These are phyloP conservation scores for Pseudomugil gertrudae DNA, from an alignment of 2,797 vertebrate species.

Conservation along the genomic window DNA sequence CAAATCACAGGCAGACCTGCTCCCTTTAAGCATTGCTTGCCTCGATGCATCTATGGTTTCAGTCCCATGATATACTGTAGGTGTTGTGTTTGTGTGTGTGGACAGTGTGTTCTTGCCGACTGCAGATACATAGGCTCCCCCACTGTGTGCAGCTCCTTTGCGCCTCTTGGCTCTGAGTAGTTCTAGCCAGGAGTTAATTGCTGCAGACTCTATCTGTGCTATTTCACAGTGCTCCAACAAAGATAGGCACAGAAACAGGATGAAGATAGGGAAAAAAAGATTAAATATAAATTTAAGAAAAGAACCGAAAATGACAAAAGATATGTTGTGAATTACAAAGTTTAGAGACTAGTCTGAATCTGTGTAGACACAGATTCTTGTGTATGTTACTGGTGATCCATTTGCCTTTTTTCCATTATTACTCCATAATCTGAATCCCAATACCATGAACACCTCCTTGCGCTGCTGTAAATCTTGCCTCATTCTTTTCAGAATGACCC, in stretches of 20 bases:
- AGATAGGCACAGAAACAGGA: slow-evolving; percentile 18
- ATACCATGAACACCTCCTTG: slow-evolving; percentile 1
- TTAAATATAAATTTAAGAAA: slow-evolving; percentile 3
- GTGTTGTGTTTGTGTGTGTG: slow-evolving; percentile 10
- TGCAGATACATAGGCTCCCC: slow-evolving; percentile 56
- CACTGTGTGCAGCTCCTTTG: slow-evolving; percentile 41
- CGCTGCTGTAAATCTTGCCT: background rate
- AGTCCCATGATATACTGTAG: slow-evolving; percentile 10
- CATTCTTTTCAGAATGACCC: slow-evolving; percentile 19
- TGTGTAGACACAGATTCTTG: slow-evolving; percentile 4
- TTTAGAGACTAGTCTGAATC: slow-evolving; percentile 1
- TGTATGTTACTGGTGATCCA: slow-evolving; percentile 4
- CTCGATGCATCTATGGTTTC: slow-evolving; percentile 8
- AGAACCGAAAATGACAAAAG: slow-evolving; percentile 14
- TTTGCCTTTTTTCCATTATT: slow-evolving; percentile 8
- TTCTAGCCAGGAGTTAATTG: slow-evolving; percentile 63
- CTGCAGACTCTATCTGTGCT: slow-evolving; percentile 32
- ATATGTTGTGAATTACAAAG: slow-evolving; percentile 20
- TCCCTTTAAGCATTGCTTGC: slow-evolving; percentile 1
- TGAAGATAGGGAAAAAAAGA: slow-evolving; percentile 5
- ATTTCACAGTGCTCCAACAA: slow-evolving; percentile 54
- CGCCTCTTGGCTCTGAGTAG: slow-evolving; percentile 41
- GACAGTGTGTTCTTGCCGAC: slow-evolving; percentile 37
- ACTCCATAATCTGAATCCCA: background rate
- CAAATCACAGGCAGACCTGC: background rate